Conservation (phyloP, 2,888 invertebrate species). For the Ecdyonurus torrentis region DNA sequence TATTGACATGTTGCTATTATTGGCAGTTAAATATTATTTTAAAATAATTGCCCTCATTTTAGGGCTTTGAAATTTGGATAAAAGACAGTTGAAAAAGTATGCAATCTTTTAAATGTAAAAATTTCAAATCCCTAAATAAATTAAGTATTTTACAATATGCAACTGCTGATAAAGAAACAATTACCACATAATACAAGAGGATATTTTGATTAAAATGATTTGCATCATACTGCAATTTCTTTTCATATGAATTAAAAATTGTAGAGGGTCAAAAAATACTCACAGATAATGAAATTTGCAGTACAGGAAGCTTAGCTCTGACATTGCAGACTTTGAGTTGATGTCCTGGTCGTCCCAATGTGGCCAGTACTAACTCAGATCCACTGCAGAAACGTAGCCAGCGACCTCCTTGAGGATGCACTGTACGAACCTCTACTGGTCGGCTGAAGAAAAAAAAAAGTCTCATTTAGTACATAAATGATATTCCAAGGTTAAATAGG, state of each 20-base stretch:
- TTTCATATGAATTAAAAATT: too few relatives aligned
- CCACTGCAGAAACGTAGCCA: slow-evolving; percentile 41
- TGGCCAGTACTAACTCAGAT: slow-evolving; percentile 44
- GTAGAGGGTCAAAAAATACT: too few relatives aligned
- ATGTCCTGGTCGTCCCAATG: slow-evolving; percentile 45
- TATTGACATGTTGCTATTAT: too few relatives aligned
- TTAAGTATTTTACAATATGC: too few relatives aligned
- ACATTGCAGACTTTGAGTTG: slow-evolving; percentile 44
- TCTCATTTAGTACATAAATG: not conserved
- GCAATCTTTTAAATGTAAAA: not conserved
- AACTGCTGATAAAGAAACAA: too few relatives aligned
- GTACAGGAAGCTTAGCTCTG: slow-evolving; percentile 35
- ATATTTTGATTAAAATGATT: too few relatives aligned
- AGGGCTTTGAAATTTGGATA: not conserved
- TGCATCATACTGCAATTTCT: too few relatives aligned
- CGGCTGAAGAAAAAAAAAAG: slow-evolving; percentile 26
- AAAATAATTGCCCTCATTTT: not conserved
- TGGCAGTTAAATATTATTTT: not conserved
- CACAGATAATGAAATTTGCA: not conserved
- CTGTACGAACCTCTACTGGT: slow-evolving; percentile 37
- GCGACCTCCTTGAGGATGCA: slow-evolving; percentile 46
- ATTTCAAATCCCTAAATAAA: too few relatives aligned
- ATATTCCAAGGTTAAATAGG: not conserved
- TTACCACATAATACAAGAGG: too few relatives aligned
- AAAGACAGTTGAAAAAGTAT: not conserved